Percentiles rank a stretch among this genome's conserved stretches.
phyloP scores from a whole-genome alignment of 2,797 vertebrate genomes.

The Sebastes oblongus region DNA sequence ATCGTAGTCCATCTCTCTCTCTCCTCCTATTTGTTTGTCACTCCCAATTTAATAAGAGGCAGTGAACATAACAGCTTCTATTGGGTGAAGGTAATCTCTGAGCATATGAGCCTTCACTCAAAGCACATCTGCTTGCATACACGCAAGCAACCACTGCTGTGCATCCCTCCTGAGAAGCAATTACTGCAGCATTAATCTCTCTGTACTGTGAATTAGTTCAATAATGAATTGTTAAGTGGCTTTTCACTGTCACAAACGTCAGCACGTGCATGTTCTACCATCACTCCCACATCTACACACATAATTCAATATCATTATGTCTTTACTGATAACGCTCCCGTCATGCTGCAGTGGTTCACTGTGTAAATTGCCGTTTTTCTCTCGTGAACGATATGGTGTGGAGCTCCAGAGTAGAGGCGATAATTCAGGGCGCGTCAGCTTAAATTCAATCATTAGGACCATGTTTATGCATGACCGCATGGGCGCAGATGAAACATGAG shows the following conservation, averaged over 20 bases:
- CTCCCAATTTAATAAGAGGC: not conserved
- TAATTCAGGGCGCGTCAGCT: no score
- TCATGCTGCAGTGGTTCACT: not conserved
- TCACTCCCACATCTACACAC: not conserved
- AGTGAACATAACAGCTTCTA: not conserved
- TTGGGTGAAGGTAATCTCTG: not conserved
- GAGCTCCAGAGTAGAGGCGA: not conserved
- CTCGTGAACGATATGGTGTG: not conserved
- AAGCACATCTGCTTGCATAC: not conserved
- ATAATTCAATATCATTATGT: not conserved
- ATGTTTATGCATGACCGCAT: not conserved
- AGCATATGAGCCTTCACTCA: not conserved
- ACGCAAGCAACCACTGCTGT: not conserved
- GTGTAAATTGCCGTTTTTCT: slow-evolving; percentile 6
- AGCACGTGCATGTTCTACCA: not conserved
- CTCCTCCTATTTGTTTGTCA: not conserved
- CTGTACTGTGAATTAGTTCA: not conserved
- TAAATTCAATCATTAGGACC: not conserved
- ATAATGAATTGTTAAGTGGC: slow-evolving; percentile 21
- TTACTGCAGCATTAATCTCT: slow-evolving; percentile 18
- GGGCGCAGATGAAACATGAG: no score
- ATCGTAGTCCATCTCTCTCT: not conserved
- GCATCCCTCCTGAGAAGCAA: slow-evolving; percentile 25
- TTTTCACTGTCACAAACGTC: not conserved
- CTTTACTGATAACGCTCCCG: not conserved